Evolutionary conservation across 2,888 invertebrate genomes (phyloP).

Genomic region (Amblyjoppa proteus): DNA sequence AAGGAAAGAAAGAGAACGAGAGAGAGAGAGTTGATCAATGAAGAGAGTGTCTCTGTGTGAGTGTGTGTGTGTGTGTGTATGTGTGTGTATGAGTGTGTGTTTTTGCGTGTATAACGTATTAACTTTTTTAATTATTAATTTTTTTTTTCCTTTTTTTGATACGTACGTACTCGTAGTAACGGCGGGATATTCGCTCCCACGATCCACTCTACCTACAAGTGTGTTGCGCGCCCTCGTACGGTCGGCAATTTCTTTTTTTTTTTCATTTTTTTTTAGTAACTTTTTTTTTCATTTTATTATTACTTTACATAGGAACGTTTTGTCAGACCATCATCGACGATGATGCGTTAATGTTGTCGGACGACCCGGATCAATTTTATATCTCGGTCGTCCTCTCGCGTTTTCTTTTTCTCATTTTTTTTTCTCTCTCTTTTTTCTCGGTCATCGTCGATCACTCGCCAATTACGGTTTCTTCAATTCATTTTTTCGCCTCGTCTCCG

Average conservation of each 20-base stretch:
- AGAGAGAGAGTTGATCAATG: slow-evolving; percentile 68
- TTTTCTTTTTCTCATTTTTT: slow-evolving; percentile 51
- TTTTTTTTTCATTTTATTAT: slow-evolving; percentile 80
- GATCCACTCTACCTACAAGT: slow-evolving; percentile 75
- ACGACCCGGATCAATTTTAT: slow-evolving; percentile 27
- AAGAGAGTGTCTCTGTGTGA: slow-evolving; percentile 74
- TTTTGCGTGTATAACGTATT: slow-evolving; percentile 21
- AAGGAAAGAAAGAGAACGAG: slow-evolving; percentile 64
- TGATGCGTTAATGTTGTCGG: slow-evolving; percentile 64
- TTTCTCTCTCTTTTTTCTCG: slow-evolving; percentile 58
- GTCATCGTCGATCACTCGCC: slow-evolving; percentile 66
- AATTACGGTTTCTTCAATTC: slow-evolving; percentile 52
- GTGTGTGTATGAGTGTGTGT: slow-evolving; percentile 75
- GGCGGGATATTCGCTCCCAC: slow-evolving; percentile 71
- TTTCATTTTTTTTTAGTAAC: slow-evolving; percentile 75
- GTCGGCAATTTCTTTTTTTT: slow-evolving; percentile 70
- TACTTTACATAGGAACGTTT: slow-evolving; percentile 85
- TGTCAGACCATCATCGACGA: slow-evolving; percentile 78
- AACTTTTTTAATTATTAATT: slow-evolving; percentile 33
- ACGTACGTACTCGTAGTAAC: slow-evolving; percentile 80
- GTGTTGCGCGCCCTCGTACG: slow-evolving; percentile 72
- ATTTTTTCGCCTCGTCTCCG: slow-evolving; percentile 27
- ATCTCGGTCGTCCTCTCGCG: slow-evolving; percentile 55
- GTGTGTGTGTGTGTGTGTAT: slow-evolving; percentile 63
- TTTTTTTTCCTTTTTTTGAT: slow-evolving; percentile 61